phyloP scores from a whole-genome alignment of 2,113 vertebrate genomes.

The Corythaeola cristata region DNA sequence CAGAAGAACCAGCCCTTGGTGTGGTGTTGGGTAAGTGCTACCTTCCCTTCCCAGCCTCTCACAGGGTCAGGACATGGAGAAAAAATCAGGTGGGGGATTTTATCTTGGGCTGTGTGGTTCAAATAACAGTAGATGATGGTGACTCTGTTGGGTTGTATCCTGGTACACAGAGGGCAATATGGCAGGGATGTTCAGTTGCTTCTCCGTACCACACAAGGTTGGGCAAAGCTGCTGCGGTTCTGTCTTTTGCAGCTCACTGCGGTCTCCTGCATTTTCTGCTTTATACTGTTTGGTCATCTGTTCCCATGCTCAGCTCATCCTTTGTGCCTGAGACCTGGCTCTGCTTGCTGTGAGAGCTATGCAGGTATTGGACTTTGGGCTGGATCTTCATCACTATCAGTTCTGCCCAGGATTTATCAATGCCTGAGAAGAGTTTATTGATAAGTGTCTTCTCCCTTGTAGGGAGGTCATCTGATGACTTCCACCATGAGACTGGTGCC shows the following conservation, averaged over 20 bases:
- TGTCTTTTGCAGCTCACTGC: not conserved
- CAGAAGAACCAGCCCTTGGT: not conserved
- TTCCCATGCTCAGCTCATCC: not conserved
- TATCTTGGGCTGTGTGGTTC: not conserved
- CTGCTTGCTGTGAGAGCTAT: too few relatives aligned
- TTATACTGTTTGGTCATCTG: not conserved
- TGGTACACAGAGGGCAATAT: not conserved
- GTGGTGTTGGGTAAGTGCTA: not conserved
- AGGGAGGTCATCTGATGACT: not conserved
- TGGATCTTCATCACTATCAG: not conserved
- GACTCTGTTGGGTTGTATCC: not conserved
- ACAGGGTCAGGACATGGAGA: accelerated
- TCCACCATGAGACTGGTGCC: too few relatives aligned
- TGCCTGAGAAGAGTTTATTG: not conserved
- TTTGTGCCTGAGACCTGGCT: not conserved
- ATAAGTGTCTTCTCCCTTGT: not conserved
- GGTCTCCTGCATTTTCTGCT: not conserved
- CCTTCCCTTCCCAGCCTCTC: not conserved
- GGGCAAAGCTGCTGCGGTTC: not conserved
- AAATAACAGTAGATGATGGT: accelerated
- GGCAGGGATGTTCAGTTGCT: not conserved
- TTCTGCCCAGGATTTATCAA: not conserved
- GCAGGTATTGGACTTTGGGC: not conserved
- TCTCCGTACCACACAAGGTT: not conserved
- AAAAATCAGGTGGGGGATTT: accelerated